Base-by-base conservation (phyloP, 2,113 vertebrate genomes). In the Henicopernis longicauda region DNA sequence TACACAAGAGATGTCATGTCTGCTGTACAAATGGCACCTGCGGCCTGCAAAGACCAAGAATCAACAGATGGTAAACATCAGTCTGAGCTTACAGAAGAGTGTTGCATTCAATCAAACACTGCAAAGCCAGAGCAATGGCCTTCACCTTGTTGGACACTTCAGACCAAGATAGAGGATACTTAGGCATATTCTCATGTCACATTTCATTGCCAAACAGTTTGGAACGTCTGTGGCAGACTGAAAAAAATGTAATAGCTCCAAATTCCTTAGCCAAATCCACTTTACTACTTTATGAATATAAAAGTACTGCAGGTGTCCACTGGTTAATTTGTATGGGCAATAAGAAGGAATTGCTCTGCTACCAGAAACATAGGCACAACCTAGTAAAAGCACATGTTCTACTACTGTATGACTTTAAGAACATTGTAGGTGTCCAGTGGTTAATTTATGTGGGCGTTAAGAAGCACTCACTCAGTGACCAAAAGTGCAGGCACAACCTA, bases 131-230 rank as follows among this genome's bases (percentile, higher is more conserved):
- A 96, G 66, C 95, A 95, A 15, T 95, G 97, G 94, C 72, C 96
- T 97, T 96, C 67, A 79, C 44, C 81, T 80, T 96, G 8, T 81
- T 98, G 94, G 95, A 96, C 79, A n/a, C 87, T 96, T 96, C 95
- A 94, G 86, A 91, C 86, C 87, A 97, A 96, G 90, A 82, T 9
- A 89, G 96, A 93, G 88, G 89, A 49, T 94, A 96, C 55, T 97
- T 98, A 86, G 95, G 66, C 18, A 34, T 67, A 59, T 44, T 63
- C 25, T 71, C 6, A n/a, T 44, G 40, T 73, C 57, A 32, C 42
- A 3, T 73, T 70, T 70, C 9, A 38, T 73, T 90, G 40, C 15
- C 11, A 83, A 62, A 55, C 13, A 63, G 15, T 71, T 81, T 74
- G 26, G 22, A 78, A 50, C 10, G 85, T 95, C 7, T 61, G 32